phyloP scores from a whole-genome alignment of 2,797 vertebrate genomes.

The Thamnophis elegans region DNA sequence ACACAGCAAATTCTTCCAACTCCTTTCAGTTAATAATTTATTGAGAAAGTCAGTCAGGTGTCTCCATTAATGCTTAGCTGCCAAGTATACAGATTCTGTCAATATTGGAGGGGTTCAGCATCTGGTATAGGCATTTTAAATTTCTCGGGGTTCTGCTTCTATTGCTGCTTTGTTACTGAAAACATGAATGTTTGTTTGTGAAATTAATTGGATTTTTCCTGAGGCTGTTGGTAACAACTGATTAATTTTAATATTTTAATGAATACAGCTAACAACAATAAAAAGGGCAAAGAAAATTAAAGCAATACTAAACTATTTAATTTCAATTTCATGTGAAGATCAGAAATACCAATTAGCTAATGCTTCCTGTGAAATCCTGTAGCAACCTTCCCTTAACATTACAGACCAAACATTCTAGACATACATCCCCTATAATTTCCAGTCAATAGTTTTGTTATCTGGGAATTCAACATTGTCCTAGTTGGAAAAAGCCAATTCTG shows the following conservation, averaged over 20 bases:
- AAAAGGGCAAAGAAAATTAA: conserved; percentile 25
- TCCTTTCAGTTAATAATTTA: conserved; percentile 14
- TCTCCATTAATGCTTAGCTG: background rate
- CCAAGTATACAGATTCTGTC: background rate
- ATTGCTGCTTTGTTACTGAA: background rate
- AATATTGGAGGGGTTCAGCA: conserved; percentile 11
- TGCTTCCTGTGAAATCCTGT: conserved; percentile 34
- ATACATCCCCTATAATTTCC: background rate
- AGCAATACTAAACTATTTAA: background rate
- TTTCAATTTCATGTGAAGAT: conserved; percentile 3
- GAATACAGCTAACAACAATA: conserved; percentile 1
- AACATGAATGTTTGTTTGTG: conserved; percentile 6
- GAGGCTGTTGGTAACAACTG: background rate
- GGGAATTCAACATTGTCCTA: background rate
- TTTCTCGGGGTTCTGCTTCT: conserved; percentile 10
- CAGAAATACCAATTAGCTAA: conserved; percentile 24
- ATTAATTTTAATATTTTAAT: conserved; percentile 22
- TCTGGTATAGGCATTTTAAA: conserved; percentile 3
- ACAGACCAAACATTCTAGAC: background rate
- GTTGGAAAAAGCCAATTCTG: conserved; percentile 9
- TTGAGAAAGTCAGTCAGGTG: conserved; percentile 14
- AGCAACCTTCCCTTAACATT: background rate
- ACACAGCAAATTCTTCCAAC: background rate
- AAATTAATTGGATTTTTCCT: conserved; percentile 23
- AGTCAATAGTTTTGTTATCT: background rate